Evolutionary conservation across 2,888 invertebrate genomes (phyloP), one percentile per base, ranked within the genome.

Genomic region (Watsonalla cultraria): DNA sequence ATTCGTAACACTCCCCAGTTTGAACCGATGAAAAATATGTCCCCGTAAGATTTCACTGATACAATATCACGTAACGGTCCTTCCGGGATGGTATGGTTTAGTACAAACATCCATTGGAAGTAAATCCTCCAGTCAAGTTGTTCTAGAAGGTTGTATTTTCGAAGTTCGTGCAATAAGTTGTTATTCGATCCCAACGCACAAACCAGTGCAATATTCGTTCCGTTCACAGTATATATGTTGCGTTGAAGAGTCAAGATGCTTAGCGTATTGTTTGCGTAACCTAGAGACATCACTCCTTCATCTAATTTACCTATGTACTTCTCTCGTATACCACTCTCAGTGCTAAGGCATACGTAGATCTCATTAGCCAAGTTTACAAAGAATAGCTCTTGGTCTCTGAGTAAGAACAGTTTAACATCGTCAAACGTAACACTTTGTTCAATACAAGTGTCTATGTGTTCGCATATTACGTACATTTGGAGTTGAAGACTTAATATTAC

Each of bases 1-100:
- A 90, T 83, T 0, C 74, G 61, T 0, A 90, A 54, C 0, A 83
- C 76, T 0, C 89, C 87, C 69, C 70, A 82, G 11, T 77, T 80
- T 0, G 81, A 78, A 0, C 89, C 90, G 5, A 89, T 76, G 6
- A 89, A 85, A 13, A 78, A 77, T 0, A 82, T 64, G 9, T 89
- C 79, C 2, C 86, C 85, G 0, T 90, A 89, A 0, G 72, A 64
- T 9, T 74, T 62, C 5, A 86, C 67, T 0, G 74, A 72, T 0
- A 79, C 69, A 11, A 87, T 80, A 51, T 83, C 78, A 7, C 74
- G 64, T 15, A 86, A 53, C 0, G 78, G 77, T 0, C 81, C 82
- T 4, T 76, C 66, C 0, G 86, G 86, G 0, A 83, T 53, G 0
- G 54, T 55, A 6, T 74, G 79, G 15, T 76, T 73, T 0, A 84